These are phyloP conservation scores for Antechinus flavipes DNA, from an alignment of 2,113 vertebrate genomes.

Conservation along the genomic window DNA sequence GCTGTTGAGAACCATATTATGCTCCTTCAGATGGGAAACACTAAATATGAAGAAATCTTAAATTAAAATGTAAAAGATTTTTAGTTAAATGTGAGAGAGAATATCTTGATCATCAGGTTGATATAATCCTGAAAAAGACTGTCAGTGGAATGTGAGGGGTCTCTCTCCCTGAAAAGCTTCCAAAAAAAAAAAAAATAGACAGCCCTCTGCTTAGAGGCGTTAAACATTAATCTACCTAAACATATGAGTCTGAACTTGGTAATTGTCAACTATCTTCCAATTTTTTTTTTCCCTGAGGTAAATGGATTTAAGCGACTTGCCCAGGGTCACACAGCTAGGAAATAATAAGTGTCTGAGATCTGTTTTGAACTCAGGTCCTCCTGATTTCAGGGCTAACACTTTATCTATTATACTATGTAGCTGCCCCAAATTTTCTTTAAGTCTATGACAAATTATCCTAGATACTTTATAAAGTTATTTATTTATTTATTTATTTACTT, in stretches of 20 bases:
- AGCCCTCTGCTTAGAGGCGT: not conserved
- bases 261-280: not conserved
- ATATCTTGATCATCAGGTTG: not conserved
- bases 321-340: no score
- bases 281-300: not conserved
- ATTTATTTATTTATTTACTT: not conserved
- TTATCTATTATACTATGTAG: no score
- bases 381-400: no score
- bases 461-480: slow-evolving; percentile 12
- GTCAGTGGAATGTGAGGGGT: not conserved
- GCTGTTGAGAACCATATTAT: not conserved
- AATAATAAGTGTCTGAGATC: no score
- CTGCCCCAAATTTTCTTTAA: not conserved
- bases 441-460: not conserved
- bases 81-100: not conserved
- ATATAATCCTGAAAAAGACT: not conserved
- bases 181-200: not conserved
- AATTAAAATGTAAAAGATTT: not conserved
- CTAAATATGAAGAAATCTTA: slow-evolving; percentile 42
- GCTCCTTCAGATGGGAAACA: slow-evolving; percentile 13
- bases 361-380: no score
- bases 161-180: not conserved
- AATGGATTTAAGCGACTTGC: no score
- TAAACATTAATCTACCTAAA: slow-evolving; percentile 18
- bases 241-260: not conserved